A percentile compares a stretch with the other conserved stretches of the same genome.
These are phyloP conservation scores for Selenia dentaria DNA, from an alignment of 2,888 invertebrate species.

Conservation along the genomic window DNA sequence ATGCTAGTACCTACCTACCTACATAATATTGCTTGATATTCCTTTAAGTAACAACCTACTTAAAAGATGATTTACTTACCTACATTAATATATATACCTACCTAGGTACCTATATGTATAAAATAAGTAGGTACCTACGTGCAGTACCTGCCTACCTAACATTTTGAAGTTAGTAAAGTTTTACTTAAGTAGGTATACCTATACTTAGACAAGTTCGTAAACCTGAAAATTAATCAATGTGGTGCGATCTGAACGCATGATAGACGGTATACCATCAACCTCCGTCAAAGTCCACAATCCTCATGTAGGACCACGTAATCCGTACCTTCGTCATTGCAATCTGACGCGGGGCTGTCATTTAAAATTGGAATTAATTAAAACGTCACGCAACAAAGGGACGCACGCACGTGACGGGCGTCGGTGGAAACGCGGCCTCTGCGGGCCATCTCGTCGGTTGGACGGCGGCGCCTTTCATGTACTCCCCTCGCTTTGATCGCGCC, in stretches of 20 bases:
- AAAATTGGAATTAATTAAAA: slow-evolving; percentile 75
- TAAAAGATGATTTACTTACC: too few species aligned
- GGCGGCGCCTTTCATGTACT: slow-evolving; percentile 78
- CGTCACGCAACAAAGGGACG: slow-evolving; percentile 46
- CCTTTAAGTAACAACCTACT: too few species aligned
- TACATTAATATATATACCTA: too few species aligned
- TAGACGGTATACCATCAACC: slow-evolving; percentile 17
- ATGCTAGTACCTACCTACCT: too few species aligned
- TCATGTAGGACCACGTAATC: slow-evolving; percentile 11
- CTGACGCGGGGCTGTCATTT: slow-evolving; percentile 55
- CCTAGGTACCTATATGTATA: too few species aligned
- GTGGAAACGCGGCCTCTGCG: slow-evolving; percentile 60
- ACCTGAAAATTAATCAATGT: too few species aligned
- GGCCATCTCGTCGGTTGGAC: slow-evolving; percentile 22
- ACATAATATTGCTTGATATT: too few species aligned
- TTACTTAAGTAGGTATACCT: too few species aligned
- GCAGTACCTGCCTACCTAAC: too few species aligned
- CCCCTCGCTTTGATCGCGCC: slow-evolving; percentile 78
- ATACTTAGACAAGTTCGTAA: too few species aligned
- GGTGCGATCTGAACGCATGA: slow-evolving; percentile 3
- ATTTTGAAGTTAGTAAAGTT: too few species aligned
- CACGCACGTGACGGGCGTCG: slow-evolving; percentile 61
- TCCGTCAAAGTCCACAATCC: slow-evolving; percentile 28
- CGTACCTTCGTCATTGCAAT: slow-evolving; percentile 60
- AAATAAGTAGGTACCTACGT: too few species aligned